Evolutionary conservation across 2,797 vertebrate species (phyloP), one percentile per base, ranked within the genome.

Genomic region (Malacoraja senta): DNA sequence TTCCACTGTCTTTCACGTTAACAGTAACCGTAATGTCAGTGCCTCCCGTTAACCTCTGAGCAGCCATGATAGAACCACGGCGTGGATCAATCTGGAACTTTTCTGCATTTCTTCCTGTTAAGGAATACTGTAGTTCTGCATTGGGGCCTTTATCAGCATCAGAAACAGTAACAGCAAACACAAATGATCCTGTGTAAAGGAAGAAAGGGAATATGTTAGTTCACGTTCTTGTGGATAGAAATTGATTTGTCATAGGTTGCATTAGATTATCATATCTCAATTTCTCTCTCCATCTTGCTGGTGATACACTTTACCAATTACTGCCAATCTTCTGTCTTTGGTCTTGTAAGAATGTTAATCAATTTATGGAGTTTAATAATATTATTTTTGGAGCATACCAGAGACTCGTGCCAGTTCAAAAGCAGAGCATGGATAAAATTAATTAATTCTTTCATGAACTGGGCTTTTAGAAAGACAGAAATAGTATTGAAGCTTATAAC

Each of bases 121-220:
- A 97, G 26, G 98, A 98, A 95, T 98, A 99, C 95, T 98, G 98
- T 76, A 99, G 97, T 94, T 99, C 97, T 0, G 98, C 97, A 0
- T 99, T 99, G 93, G 98, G 96, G 17, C 98, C 98, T 0, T 96
- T 95, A 93, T 99, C 99, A 1, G 98, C 98, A 61, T 99, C 99
- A 0, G 98, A 99, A 94, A 99, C 99, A 0, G 99, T 99, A 21
- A 99, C 99, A 0, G 99, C 98, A 95, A 99, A 99, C 93, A 99
- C 98, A 29, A 99, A 96, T 0, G 98, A 97, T 71, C 98, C 99
- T 99, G 94, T 71, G 95, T 95, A 0, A 0, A 79, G 93, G 26
- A 96, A 94, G 65, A 81, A 21, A 61, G 53, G 77, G 24, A 65
- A 80, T 15, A 65, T 19, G 68, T 80, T 44, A 81, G 58, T 61